Evolutionary conservation across 2,888 invertebrate species (phyloP), one percentile per base, ranked within the genome.

Genomic region (Eupithecia centaureata): DNA sequence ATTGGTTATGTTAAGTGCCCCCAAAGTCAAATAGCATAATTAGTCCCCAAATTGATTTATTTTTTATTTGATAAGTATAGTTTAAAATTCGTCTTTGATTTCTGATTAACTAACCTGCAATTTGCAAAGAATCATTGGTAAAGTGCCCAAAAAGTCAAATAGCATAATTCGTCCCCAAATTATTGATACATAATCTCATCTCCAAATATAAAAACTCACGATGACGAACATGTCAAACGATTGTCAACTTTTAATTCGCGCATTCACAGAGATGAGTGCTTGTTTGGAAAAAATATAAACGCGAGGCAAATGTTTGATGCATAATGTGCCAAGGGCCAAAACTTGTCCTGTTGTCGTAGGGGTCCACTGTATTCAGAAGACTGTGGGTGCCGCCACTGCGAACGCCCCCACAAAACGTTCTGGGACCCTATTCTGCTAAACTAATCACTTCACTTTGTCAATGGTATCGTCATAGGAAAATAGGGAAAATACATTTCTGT

Each of bases 301-400:
- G 82, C 75, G 74, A 80, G 79, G 76, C 74, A 81, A 80, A 77
- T 78, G 87, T 88, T 86, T 83, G 87, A 88, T 82, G 79, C 76
- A 80, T 78, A 83, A 86, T 89, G 88, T 90, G 80, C 76, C 78
- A 78, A 82, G 80, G 85, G 89, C 88, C 85, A 86, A 88, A 88
- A 88, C 79, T 85, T 88, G 89, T 86, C 82, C 83, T 72, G 80
- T 82, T 80, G 84, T 64, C 7, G 27, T 61, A 47, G 70, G 73
- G 72, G 67, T 57, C 61, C 54, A 27, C 33, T 38, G 56, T 58
- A 15, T 52, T 52, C 25, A 15, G 15, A 27, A 52, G 27, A 52
- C 25, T 15, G 52, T 52, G 52, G 52, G 52, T 52, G 63, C 65
- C 80, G 76, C 74, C 80, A 75, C 76, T 71, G 75, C 81, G 61